Base-by-base conservation (phyloP, 2,797 vertebrate species). In the Microctenopoma lineatum region DNA sequence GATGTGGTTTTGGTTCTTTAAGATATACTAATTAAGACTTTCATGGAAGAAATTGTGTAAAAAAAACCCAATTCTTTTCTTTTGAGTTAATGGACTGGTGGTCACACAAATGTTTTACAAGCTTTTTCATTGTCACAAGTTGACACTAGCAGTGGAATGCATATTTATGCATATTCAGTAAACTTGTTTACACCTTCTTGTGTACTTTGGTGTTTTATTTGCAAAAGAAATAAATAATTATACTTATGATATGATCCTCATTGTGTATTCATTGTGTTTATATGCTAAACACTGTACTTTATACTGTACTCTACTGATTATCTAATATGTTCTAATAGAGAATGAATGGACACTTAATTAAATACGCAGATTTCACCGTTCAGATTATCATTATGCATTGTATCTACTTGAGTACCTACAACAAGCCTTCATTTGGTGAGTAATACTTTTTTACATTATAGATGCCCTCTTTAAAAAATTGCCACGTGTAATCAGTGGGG, bases 11-110 rank as follows among this genome's bases (percentile, higher is more conserved):
- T n/a, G 38, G 46, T 32, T 56, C 51, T 44, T n/a, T 64, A 70
- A 59, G 9, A 63, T 16, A n/a, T 13, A 67, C 58, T 71, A 56
- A 75, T 57, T 25, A 59, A 57, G 5, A n/a, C 2, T 52, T 63
- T 9, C n/a, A 3, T 48, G 15, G 26, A 21, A 52, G 27, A 47
- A 60, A 48, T 55, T 34, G 45, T 69, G 32, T n/a, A 46, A 41
- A 58, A 32, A 32, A 1, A 38, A 38, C 10, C 10, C 11, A 2
- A 32, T 1, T 32, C 1, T 32, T 32, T 32, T 32, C 5, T 5
- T 57, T 41, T 3, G 21, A 18, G 21, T 47, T 7, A n/a, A 44
- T 14, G 29, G 48, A 61, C 18, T 3, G 0, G n/a, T 27, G 12
- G 12, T 42, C 11, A 9, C 6, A 26, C 3, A 39, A 16, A 39